Conservation (phyloP, 2,113 vertebrate genomes). For the Festucalex cinctus region DNA sequence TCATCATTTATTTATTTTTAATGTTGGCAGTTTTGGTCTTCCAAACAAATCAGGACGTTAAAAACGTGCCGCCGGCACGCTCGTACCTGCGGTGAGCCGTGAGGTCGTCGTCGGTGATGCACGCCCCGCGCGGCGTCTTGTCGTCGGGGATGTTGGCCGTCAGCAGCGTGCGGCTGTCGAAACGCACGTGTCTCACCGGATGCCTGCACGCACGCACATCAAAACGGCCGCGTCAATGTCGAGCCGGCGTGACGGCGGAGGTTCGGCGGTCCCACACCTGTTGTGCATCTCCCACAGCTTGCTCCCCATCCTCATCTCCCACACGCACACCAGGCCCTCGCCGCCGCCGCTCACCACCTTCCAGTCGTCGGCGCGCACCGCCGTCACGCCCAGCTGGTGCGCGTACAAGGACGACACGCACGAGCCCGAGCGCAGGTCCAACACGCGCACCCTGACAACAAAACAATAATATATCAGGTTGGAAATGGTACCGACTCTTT, state of each 20-base stretch:
- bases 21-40: too few species aligned
- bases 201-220: constrained; percentile 72
- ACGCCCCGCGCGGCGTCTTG: constrained; percentile 78
- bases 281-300: constrained; percentile 97
- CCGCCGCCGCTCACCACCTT: constrained; percentile 89
- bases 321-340: constrained; percentile 89
- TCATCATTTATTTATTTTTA: too few species aligned
- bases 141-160: constrained; percentile 91
- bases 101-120: constrained; percentile 84
- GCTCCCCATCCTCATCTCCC: constrained; percentile 87
- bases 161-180: constrained; percentile 82
- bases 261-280: constrained; percentile 70
- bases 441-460: constrained; percentile 80
- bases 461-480: not conserved
- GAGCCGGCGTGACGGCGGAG: too few species aligned
- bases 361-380: constrained; percentile 89
- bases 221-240: too few species aligned
- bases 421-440: constrained; percentile 75
- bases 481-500: too few species aligned
- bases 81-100: constrained; percentile 83
- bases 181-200: constrained; percentile 82
- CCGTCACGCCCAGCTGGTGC: constrained; percentile 86
- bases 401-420: constrained; percentile 77
- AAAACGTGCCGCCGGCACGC: not conserved
- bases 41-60: too few species aligned